Percentiles rank a stretch among this genome's conserved stretches.
Conservation (phyloP, 2,888 invertebrate genomes). For the Coecobrya sp. region DNA sequence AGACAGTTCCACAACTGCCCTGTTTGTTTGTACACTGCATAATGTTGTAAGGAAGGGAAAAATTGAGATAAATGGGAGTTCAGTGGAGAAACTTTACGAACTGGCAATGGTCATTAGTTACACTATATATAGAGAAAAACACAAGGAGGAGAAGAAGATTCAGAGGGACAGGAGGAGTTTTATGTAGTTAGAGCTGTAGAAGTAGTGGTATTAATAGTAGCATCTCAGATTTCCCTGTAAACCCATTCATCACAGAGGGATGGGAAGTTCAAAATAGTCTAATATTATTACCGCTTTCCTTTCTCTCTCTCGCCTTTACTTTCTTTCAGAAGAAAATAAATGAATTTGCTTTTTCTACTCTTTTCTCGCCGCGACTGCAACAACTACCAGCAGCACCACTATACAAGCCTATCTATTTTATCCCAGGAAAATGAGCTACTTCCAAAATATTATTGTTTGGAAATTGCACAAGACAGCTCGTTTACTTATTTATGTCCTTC, state of each 20-base stretch:
- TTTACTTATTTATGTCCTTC: conserved; percentile 48
- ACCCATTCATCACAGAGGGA: conserved; percentile 74
- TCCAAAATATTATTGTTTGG: conserved; percentile 53
- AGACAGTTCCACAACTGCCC: neutral
- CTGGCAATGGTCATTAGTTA: conserved; percentile 64
- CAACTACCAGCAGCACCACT: neutral
- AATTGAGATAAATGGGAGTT: conserved; percentile 78
- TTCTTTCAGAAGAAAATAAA: conserved; percentile 33
- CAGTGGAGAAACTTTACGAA: conserved; percentile 3
- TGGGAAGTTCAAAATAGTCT: conserved; percentile 49
- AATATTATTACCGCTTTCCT: conserved; percentile 51
- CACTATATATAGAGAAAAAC: neutral
- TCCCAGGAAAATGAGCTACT: conserved; percentile 28
- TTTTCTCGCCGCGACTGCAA: neutral
- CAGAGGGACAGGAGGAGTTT: conserved; percentile 14
- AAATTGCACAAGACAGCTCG: conserved; percentile 53
- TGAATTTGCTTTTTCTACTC: conserved; percentile 27
- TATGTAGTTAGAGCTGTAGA: conserved; percentile 6
- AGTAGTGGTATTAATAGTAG: conserved; percentile 49
- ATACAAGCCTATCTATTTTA: conserved; percentile 2
- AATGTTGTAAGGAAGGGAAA: conserved; percentile 53
- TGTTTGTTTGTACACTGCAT: neutral
- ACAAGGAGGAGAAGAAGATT: conserved; percentile 25
- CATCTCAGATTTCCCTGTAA: conserved; percentile 75
- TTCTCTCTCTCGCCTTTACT: neutral